A percentile compares a stretch with the other conserved stretches of the same genome.
phyloP scores from a whole-genome alignment of 2,113 vertebrate species.

The Stegastes partitus region DNA sequence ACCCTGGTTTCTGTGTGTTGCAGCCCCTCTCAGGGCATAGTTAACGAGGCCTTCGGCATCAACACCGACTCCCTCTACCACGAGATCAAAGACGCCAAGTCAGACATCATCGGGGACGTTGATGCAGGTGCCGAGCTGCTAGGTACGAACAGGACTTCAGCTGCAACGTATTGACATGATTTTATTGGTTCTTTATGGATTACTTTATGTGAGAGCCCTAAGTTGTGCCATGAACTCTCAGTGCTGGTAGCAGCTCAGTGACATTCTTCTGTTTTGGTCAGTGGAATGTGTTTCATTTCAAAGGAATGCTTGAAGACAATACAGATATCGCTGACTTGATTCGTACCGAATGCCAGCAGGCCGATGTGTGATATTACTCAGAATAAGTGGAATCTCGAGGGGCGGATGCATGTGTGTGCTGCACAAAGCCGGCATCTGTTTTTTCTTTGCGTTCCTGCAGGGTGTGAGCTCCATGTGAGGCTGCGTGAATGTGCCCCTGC shows the following conservation, averaged over 20 bases:
- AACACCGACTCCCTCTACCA: constrained; percentile 98
- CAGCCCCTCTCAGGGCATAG: constrained; percentile 97
- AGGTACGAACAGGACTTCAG: constrained; percentile 80
- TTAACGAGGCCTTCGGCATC: constrained; percentile 99
- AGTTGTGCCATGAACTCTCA: too few species aligned
- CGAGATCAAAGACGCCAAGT: constrained; percentile 96
- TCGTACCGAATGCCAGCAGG: not conserved
- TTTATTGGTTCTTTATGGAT: not conserved
- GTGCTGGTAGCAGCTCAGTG: too few species aligned
- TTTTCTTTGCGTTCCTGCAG: constrained; percentile 41
- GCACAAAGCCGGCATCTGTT: constrained; percentile 24
- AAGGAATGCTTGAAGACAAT: not conserved
- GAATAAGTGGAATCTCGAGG: not conserved
- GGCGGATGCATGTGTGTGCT: constrained; percentile 14
- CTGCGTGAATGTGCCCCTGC: constrained; percentile 48
- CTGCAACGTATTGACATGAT: not conserved
- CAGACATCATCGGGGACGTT: constrained; percentile 97
- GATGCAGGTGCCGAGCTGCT: constrained; percentile 97
- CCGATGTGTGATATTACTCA: not conserved
- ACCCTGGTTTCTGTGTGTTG: not conserved
- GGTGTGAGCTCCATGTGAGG: constrained; percentile 46
- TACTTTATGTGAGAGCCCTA: not conserved
- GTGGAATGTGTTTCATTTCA: not conserved
- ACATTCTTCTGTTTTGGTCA: not conserved
- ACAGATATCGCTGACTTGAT: too few species aligned